Evolutionary conservation across 2,888 invertebrate genomes (phyloP).

Genomic region (Adelognathus sp.): DNA sequence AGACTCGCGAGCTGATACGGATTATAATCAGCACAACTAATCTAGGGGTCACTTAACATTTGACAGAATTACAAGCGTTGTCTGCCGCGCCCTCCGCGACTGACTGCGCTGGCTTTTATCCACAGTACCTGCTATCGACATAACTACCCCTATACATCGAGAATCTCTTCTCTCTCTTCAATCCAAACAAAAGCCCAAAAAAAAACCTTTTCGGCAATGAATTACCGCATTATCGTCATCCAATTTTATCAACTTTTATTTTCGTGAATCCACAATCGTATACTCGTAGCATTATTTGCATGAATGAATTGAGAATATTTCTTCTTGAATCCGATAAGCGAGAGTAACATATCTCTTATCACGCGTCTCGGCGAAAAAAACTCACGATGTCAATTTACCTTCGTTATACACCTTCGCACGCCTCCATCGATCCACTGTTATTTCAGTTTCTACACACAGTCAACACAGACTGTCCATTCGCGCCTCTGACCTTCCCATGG

Average conservation of each 20-base stretch:
- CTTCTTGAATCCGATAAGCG: conserved; percentile 43
- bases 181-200: too few species aligned
- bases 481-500: neutral
- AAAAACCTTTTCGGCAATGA: too few species aligned
- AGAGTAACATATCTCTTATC: conserved; percentile 67
- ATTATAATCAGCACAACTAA: too few species aligned
- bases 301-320: conserved; percentile 47
- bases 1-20: too few species aligned
- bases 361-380: conserved; percentile 61
- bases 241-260: conserved; percentile 4
- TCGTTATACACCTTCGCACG: conserved; percentile 55
- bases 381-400: conserved; percentile 66
- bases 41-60: too few species aligned
- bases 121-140: too few species aligned
- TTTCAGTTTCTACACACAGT: conserved; percentile 20
- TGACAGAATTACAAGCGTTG: too few species aligned
- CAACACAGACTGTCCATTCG: neutral
- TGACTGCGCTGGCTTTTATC: too few species aligned
- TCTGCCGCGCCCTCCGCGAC: too few species aligned
- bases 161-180: too few species aligned
- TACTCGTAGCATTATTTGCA: neutral
- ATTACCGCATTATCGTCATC: neutral
- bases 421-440: conserved; percentile 24
- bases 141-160: too few species aligned
- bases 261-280: neutral